A percentile compares a stretch with the other conserved stretches of the same genome.
These are phyloP conservation scores for Ormyrus rosae DNA, from an alignment of 2,888 invertebrate species.

Conservation along the genomic window DNA sequence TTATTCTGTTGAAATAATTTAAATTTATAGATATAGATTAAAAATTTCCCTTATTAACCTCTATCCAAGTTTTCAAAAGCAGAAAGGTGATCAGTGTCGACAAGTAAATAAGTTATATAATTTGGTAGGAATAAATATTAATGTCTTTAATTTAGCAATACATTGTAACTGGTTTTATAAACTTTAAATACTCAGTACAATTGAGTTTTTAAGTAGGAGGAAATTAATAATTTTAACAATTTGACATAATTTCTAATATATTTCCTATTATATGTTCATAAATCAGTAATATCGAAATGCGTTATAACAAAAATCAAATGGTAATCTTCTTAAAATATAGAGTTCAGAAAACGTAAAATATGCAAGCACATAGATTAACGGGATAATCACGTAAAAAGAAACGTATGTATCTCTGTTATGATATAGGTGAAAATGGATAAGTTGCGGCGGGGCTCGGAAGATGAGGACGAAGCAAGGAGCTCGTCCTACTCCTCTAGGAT, in stretches of 20 bases:
- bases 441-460: conserved; percentile 73
- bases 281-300: neutral
- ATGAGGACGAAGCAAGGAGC: conserved; percentile 71
- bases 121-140: too few species aligned
- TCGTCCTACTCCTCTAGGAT: conserved; percentile 74
- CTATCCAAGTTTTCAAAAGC: too few species aligned
- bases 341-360: conserved; percentile 22
- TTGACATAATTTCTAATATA: too few species aligned
- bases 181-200: too few species aligned
- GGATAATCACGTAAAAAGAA: conserved; percentile 51
- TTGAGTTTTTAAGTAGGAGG: too few species aligned
- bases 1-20: neutral
- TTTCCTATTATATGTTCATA: neutral
- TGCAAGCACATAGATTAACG: conserved; percentile 29
- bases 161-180: too few species aligned
- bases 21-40: too few species aligned
- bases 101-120: too few species aligned
- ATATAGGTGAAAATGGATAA: conserved; percentile 75
- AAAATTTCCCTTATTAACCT: too few species aligned
- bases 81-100: too few species aligned
- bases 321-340: neutral
- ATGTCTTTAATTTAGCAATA: too few species aligned
- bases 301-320: neutral
- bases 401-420: conserved; percentile 71
- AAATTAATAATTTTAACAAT: too few species aligned